Base-by-base conservation (phyloP, 2,113 vertebrate species). In the Neogobius melanostomus region DNA sequence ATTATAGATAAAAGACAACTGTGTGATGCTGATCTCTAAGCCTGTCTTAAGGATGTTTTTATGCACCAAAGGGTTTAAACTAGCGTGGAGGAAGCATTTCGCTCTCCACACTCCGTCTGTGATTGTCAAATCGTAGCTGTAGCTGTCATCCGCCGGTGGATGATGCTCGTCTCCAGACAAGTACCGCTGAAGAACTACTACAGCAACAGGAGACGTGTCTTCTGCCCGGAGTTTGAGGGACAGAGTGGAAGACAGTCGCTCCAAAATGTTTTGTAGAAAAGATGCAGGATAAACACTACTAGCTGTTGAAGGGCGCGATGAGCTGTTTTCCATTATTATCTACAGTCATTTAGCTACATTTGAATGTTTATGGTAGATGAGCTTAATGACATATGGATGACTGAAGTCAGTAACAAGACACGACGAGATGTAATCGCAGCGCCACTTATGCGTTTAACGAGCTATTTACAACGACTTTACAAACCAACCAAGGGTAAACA, bases 31-130 rank as follows among this genome's bases (percentile, higher is more conserved):
- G 44, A 95, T 50, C 28, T 89, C 83, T 6, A 70, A 15, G 15
- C 97, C 96, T 8, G 89, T 89, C 36, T 88, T 91, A 44, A 97
- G 88, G 7, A 50, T 60, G 85, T 94, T 95, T 3, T 74, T 83
- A 64, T 93, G 88, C 0, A 96, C 92, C 45, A 94, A 77, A 11
- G 60, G 68, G 43, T 89, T 93, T 11, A 97, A 82, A 16, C 64
- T 59, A 1, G 88, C 80, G 28, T 90, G 86, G 12, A 96, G 83
- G 66, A 78, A 73, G 71, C 94, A 96, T 10, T 94, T 95, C 12
- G 89, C 86, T 60, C 69, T 74, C 72, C 79, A 89, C 0, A 73
- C 70, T 5, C 95, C 94, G 12, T 96, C 95, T 0, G 91, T 92
- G 5, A 96, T 16, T 0, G 92, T 96, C 79, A 97, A 66, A 12